Percentiles rank a stretch among this genome's conserved stretches.
Conservation (phyloP, 2,888 invertebrate genomes). For the Ectemnius cavifrons region DNA sequence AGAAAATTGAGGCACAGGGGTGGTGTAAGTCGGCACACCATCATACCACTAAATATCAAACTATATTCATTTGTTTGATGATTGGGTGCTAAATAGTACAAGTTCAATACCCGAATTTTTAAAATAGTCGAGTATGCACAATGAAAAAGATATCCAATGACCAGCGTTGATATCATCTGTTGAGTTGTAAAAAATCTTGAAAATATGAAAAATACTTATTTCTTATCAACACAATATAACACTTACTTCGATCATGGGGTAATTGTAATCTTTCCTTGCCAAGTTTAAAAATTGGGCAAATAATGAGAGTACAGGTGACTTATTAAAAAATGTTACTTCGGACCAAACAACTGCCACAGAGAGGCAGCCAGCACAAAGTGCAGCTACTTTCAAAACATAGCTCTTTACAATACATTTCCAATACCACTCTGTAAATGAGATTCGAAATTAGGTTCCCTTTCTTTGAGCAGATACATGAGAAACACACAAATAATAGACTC, state of each 20-base stretch:
- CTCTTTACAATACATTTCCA: conserved; percentile 93
- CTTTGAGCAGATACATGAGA: conserved; percentile 24
- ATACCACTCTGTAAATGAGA: conserved; percentile 90
- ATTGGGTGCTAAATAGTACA: conserved; percentile 97
- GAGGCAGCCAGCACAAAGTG: conserved; percentile 86
- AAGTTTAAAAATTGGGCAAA: conserved; percentile 96
- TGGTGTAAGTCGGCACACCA: conserved; percentile 97
- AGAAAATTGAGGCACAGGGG: conserved; percentile 99
- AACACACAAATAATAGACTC: not conserved
- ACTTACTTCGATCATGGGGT: conserved; percentile 94
- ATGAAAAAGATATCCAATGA: conserved; percentile 96
- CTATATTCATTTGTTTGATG: conserved; percentile 99
- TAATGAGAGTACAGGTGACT: conserved; percentile 93
- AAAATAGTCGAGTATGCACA: conserved; percentile 99
- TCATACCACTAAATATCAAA: conserved; percentile 98
- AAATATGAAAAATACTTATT: not conserved
- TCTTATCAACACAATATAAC: not conserved
- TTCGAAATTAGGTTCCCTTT: conserved; percentile 16
- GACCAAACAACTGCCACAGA: conserved; percentile 99
- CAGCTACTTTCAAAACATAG: conserved; percentile 86
- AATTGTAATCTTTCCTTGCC: conserved; percentile 91
- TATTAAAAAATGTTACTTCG: conserved; percentile 98
- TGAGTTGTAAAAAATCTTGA: conserved; percentile 62
- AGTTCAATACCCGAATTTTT: conserved; percentile 95
- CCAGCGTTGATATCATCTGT: conserved; percentile 92